Conservation (phyloP, 2,888 invertebrate genomes). For the Athalia circularis region DNA sequence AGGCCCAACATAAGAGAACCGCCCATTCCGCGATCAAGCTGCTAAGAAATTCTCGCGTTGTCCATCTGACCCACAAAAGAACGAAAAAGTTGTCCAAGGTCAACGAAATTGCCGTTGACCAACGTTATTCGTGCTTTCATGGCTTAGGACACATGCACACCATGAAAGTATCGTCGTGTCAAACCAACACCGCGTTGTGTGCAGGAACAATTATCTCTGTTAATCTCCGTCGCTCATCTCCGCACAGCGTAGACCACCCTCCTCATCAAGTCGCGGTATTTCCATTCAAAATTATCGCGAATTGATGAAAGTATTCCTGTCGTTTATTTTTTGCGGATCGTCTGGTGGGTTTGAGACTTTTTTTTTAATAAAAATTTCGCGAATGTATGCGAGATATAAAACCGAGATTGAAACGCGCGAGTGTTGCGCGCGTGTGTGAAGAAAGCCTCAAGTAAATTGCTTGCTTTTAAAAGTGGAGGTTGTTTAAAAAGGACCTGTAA, state of each 20-base stretch:
- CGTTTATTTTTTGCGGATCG: no score
- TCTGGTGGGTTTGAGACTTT: no score
- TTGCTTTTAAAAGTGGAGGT: background rate
- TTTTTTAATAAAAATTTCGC: no score
- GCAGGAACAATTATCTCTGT: background rate
- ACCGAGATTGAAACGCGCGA: background rate
- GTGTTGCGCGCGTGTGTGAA: conserved; percentile 3
- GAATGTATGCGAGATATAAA: no score
- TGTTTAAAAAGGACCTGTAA: conserved; percentile 30
- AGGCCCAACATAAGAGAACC: background rate
- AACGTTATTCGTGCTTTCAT: background rate
- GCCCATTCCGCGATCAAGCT: conserved; percentile 24
- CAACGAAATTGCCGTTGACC: conserved; percentile 3
- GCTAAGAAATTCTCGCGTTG: conserved; percentile 21
- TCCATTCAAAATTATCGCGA: no score
- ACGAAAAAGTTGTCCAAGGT: conserved; percentile 21
- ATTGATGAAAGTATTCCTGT: no score
- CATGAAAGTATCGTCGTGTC: background rate
- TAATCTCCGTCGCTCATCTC: background rate
- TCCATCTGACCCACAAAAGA: conserved; percentile 24
- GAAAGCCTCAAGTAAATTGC: conserved; percentile 3
- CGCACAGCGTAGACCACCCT: no score
- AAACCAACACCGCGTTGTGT: background rate
- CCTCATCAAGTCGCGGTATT: no score
- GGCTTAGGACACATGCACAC: background rate